Evolutionary conservation across 2,113 vertebrate species (phyloP), one percentile per base, ranked within the genome.

Genomic region (Melanostigma gelatinosum): DNA sequence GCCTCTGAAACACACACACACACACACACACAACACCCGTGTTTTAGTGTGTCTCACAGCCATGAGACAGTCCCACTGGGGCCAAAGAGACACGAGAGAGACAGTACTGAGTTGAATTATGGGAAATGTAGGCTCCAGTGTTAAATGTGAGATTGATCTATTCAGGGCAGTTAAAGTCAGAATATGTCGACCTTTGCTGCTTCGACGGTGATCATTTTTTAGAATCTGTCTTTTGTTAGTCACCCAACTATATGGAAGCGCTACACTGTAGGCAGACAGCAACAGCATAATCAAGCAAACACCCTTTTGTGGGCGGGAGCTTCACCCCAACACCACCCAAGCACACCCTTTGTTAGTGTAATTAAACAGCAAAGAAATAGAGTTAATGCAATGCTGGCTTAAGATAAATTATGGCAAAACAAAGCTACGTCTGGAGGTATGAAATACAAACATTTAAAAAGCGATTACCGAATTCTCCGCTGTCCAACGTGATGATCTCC

Each of bases 401-500:
- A 0, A 62, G 32, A 62, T 62, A 4, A 10, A 36, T 18, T 11
- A 8, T 10, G 32, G 57, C 27, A 6, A 32, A 62, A 10, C 6
- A 20, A 20, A 55, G 20, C 8, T 29, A 6, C 4, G 4, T 34
- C 34, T 34, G 34, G 7, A n/a, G 50, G 8, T n/a, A 6, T 34
- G 34, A 34, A 46, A 15, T 46, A 46, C 13, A 46, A 44, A n/a
- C 16, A 22, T 8, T 34, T 6, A 20, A 50, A 52, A 58, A 6
- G 20, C 52, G 50, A 96, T 96, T 95, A 99, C 98, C 98, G 91
- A 99, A 99, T 88, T 99, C 98, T 85, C 96, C 96, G 88, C 96
- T 97, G 91, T 99, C 98, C 91, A 99, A 62, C 6, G 98, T 99
- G 91, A 97, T 97, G 88, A 99, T 96, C 96, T 99, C 97, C 64